These are phyloP conservation scores for Dicrostonyx torquatus DNA, from an alignment of 2,797 vertebrate species.

Conservation along the genomic window DNA sequence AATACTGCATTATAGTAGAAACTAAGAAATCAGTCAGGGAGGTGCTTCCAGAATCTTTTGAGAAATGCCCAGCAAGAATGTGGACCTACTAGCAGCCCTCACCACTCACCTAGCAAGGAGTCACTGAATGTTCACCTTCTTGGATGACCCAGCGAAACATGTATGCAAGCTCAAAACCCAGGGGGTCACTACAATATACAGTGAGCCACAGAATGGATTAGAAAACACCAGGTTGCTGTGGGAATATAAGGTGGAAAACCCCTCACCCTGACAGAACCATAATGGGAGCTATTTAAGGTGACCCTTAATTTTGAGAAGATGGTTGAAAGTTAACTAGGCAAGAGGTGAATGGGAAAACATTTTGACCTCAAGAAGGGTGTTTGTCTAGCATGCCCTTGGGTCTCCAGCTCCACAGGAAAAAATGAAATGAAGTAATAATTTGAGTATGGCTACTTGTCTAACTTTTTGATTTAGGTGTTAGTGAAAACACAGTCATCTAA, in stretches of 20 bases:
- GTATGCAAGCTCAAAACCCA: background rate
- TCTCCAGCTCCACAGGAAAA: too few species aligned
- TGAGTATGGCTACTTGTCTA: background rate
- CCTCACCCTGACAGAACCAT: background rate
- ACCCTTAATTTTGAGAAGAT: slow-evolving; percentile 8
- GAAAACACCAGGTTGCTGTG: background rate
- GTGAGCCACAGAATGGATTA: background rate
- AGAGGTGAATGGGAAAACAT: background rate
- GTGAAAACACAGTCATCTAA: slow-evolving; percentile 18
- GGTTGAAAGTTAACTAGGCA: background rate
- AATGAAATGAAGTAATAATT: background rate
- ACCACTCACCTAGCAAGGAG: background rate
- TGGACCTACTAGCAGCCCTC: slow-evolving; percentile 4
- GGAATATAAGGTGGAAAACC: too few species aligned
- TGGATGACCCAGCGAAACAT: background rate
- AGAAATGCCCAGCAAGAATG: background rate
- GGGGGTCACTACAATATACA: background rate
- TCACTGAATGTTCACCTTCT: background rate
- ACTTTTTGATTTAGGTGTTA: slow-evolving; percentile 52
- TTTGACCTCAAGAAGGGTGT: background rate
- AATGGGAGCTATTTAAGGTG: background rate
- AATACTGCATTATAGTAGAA: background rate
- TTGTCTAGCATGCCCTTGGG: background rate
- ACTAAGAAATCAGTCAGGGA: background rate
- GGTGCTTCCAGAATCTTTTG: background rate